Base-by-base conservation (phyloP, 2,797 vertebrate genomes). In the Mus caroli region DNA sequence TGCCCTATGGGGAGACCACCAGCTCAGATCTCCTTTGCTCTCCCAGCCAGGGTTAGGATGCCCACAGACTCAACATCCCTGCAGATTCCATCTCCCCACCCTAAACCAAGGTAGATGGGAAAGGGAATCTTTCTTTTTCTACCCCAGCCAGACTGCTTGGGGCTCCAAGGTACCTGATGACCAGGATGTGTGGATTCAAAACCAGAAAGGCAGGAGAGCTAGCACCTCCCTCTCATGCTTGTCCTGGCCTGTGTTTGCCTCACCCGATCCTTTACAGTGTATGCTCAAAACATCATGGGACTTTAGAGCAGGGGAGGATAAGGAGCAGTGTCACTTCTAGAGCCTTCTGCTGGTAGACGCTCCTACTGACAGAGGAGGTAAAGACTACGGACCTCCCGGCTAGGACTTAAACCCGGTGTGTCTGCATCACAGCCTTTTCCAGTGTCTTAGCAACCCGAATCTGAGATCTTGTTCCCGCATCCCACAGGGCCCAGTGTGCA, bases 271-370 rank as follows among this genome's bases (percentile, higher is more conserved):
- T 91, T 7, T 28, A 50, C 34, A 11, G 6, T 3, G 1, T 8
- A 3, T 40, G n/a, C 90, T 90, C 56, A 34, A 34, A 56, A 52
- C 73, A 75, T 54, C n/a, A 37, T 0, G 24, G 88, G 19, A 14
- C 86, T 26, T 40, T 31, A 75, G 3, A 91, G 71, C 89, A 67
- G 91, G 91, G 80, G 73, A 58, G 88, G 79, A 34, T 60, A n/a
- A 84, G 71, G 34, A 80, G 54, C 31, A n/a, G 1, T 28, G 43
- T 79, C 76, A 52, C 88, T 88, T 88, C 50, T 46, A 26, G 93
- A 77, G 60, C 4, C 64, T 82, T 92, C 19, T 40, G 37, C 76
- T 43, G 77, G 91, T n/a, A 96, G 83, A 88, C 46, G 84, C n/a
- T 58, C 64, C 52, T 34, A 50, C 46, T 4, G 14, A 52, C 6